Base-by-base conservation (phyloP, 2,888 invertebrate genomes). In the Cosmia trapezina region DNA sequence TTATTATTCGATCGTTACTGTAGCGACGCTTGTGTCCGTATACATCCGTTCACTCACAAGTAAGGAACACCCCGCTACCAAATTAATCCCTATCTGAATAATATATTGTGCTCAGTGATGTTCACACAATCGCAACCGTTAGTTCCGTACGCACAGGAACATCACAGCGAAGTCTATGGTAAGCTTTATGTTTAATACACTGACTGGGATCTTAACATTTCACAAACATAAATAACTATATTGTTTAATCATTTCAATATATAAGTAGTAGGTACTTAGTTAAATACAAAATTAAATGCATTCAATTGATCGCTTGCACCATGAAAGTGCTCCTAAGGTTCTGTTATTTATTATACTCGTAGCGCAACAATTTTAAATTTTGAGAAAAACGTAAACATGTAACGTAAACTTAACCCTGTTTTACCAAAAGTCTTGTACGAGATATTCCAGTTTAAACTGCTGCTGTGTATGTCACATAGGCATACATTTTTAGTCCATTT, bases 41-140 rank as follows among this genome's bases (percentile, higher is more conserved):
- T 45, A 9, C 22, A 19, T 28, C 63, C 22, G 45, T 49, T 37
- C 5, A 1, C 33, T 49, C 33, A 2, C 51, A 22, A 43, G 63
- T 17, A 11, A 45, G 51, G 45, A 22, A 45, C 59, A 28, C 19
- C 60, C 11, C 65, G 14, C 41, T 37, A 11, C 19, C 28, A 14
- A 57, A 73, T 62, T 43, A 63, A 59, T 62, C 28, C 62, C 47
- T 51, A 47, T 28, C 51, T 59, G 14, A 77, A 17, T 71, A 53
- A 66, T 59, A 63, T 41, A 53, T 57, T 84, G 85, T 85, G 85
- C 75, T 70, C 74, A 86, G 85, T 85, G 86, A 83, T 86, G 85
- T 84, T 84, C 19, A 56, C 75, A 62, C 56, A 64, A 22, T 71
- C 68, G 72, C 68, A 65, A 72, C 41, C 54, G 64, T 41, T 72